Evolutionary conservation across 1,140 invertebrate genomes (phyloP), one percentile per base, ranked within the genome.

Genomic region (Leguminivora glycinivorella): DNA sequence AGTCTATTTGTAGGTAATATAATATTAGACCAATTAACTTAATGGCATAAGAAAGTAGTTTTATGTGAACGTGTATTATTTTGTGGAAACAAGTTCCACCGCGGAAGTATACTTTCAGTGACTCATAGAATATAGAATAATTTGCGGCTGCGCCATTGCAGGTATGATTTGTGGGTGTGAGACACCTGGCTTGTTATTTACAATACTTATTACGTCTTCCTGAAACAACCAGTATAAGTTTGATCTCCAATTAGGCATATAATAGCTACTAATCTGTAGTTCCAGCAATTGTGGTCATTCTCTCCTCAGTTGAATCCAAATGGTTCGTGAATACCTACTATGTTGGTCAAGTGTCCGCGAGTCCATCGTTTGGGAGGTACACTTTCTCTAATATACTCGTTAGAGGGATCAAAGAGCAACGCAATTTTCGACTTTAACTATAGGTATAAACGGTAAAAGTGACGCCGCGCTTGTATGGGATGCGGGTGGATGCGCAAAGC

Each of bases 301-400:
- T 17, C 1, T 10, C 34, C 17, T 47, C n/a, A 47, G 43, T 47
- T 1, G 43, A 5, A 47, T 47, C 43, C 1, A 47, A 52, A 52
- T 22, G 17, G 14, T 52, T 22, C 19, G 47, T 52, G 47, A 52
- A n/a, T 52, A 19, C 43, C 17, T 40, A 40, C 17, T 40, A 40
- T 22, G 47, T 10, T 52, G 47, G 26, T 63, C 26, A 63, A 63
- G 29, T 63, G 25, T 60, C 56, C 56, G 56, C 56, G 56, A 60
- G 56, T 26, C 25, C 58, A 29, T 63, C 26, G 14, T 10, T 29
- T 24, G 58, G 12, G 58, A 29, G 26, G 26, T 63, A 63, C 26
- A 63, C 58, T 63, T 63, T 63, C 58, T 63, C 58, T 63, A 63
- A 63, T 29, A 63, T 29, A 22, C 25, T 63, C 17, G 26, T 63